A percentile compares a stretch with the other conserved stretches of the same genome.
These are phyloP conservation scores for Mamestra configurata DNA, from an alignment of 1,140 invertebrate species.

Conservation along the genomic window DNA sequence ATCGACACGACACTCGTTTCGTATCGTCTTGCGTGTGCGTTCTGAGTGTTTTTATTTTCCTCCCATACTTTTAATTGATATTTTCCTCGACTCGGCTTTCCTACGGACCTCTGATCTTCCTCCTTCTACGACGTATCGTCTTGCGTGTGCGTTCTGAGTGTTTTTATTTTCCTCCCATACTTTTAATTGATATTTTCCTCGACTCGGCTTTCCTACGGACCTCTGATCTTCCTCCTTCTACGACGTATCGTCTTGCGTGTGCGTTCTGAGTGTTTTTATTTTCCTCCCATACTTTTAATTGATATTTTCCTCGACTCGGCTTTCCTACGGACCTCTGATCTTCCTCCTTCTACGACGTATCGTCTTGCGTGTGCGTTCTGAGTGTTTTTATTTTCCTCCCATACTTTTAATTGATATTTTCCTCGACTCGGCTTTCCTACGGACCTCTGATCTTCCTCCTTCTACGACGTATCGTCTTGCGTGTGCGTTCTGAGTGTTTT, in stretches of 20 bases:
- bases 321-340: conserved; percentile 4
- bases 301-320: too few relatives aligned
- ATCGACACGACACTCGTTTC: too few relatives aligned
- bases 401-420: conserved; percentile 15
- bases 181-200: conserved; percentile 32
- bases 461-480: too few relatives aligned
- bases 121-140: conserved; percentile 18
- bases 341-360: conserved; percentile 20
- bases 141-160: conserved; percentile 16
- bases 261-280: conserved; percentile 8
- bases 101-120: conserved; percentile 10
- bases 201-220: too few relatives aligned
- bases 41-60: conserved; percentile 2
- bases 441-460: conserved; percentile 8
- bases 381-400: neutral
- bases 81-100: too few relatives aligned
- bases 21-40: conserved; percentile 26
- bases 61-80: conserved; percentile 9
- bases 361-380: conserved; percentile 22
- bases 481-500: too few relatives aligned
- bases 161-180: neutral
- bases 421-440: too few relatives aligned
- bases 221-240: conserved; percentile 17
- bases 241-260: conserved; percentile 27
- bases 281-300: neutral